Conservation (phyloP, 2,797 vertebrate genomes). For the Lacerta viridis region DNA sequence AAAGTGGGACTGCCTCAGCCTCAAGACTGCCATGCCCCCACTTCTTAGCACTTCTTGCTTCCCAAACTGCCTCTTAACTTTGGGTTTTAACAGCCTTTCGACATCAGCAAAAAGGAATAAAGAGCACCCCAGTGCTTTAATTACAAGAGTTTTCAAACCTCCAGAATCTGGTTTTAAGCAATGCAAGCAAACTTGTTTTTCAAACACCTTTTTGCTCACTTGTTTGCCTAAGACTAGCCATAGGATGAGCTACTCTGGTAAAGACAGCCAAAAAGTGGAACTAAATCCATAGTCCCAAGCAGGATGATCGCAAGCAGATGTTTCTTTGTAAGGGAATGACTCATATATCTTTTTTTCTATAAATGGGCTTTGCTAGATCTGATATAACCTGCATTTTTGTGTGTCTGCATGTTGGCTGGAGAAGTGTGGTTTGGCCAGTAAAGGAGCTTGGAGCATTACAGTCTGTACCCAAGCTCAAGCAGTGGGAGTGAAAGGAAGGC, state of each 20-base stretch:
- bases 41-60: no score
- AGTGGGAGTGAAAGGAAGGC: neutral
- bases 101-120: no score
- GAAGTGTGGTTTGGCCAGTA: neutral
- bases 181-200: constrained; percentile 4
- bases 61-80: no score
- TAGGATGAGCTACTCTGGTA: constrained; percentile 30
- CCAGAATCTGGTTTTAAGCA: neutral
- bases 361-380: constrained; percentile 3
- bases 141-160: neutral
- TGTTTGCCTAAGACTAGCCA: constrained; percentile 4
- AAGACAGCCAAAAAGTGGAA: constrained; percentile 31
- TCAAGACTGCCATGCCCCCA: no score
- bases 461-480: neutral
- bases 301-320: constrained; percentile 19
- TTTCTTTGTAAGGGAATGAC: constrained; percentile 26
- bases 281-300: neutral
- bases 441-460: neutral
- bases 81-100: no score
- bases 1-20: neutral
- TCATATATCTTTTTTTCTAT: constrained; percentile 15
- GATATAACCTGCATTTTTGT: constrained; percentile 14
- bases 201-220: constrained; percentile 8
- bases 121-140: no score
- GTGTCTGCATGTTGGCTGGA: constrained; percentile 10